These are phyloP conservation scores for Xestia xanthographa DNA, from an alignment of 2,888 invertebrate species.

Conservation along the genomic window DNA sequence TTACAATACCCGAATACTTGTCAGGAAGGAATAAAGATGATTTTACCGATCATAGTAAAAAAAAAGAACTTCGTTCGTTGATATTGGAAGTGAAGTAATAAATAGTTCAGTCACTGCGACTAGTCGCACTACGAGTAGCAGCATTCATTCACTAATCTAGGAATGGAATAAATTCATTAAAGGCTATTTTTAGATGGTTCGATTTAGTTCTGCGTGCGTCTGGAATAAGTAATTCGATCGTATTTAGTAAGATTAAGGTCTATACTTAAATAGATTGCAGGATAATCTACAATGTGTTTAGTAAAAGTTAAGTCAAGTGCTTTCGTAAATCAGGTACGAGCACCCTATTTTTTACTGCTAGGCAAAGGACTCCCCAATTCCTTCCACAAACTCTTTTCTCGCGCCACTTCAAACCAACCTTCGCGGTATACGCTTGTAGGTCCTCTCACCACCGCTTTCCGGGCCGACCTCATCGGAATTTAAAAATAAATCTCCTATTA, in stretches of 20 bases:
- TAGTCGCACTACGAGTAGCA: neutral
- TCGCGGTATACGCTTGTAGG: neutral
- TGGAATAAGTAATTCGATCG: slow-evolving; percentile 17
- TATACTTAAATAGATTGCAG: neutral
- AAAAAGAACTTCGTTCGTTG: slow-evolving; percentile 24
- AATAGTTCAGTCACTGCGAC: slow-evolving; percentile 20
- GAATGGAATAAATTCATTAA: slow-evolving; percentile 3
- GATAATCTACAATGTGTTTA: neutral
- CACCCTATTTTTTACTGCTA: neutral
- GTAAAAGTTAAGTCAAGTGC: neutral
- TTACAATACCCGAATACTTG: slow-evolving; percentile 32
- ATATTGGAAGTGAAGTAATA: slow-evolving; percentile 49
- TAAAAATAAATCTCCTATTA: slow-evolving; percentile 13
- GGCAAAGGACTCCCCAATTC: neutral
- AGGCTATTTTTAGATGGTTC: neutral
- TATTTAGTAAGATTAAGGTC: neutral
- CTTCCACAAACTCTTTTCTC: neutral
- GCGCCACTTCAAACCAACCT: neutral
- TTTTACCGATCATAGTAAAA: slow-evolving; percentile 36
- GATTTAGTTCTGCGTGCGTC: neutral
- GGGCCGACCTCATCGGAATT: too few relatives aligned
- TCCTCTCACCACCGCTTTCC: neutral
- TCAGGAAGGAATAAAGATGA: slow-evolving; percentile 25
- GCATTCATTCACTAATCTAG: slow-evolving; percentile 37
- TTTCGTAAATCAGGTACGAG: neutral